Conservation (phyloP, 2,113 vertebrate genomes). For the Corydoras sp. region DNA sequence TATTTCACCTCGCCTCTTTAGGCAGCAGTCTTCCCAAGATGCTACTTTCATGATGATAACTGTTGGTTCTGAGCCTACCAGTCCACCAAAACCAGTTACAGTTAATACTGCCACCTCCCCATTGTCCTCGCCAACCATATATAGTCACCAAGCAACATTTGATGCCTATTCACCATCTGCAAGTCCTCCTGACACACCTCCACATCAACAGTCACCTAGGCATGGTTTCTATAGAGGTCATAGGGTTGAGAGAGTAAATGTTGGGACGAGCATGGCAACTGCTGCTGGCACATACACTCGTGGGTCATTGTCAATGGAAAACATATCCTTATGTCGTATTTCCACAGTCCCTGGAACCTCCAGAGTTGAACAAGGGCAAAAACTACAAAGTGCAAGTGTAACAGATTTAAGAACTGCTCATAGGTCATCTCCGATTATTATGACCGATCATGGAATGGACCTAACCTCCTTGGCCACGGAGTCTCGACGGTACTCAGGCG, state of each 20-base stretch:
- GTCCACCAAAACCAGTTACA: constrained; percentile 74
- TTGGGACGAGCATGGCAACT: constrained; percentile 67
- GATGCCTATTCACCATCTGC: constrained; percentile 77
- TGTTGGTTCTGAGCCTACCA: constrained; percentile 71
- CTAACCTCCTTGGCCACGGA: constrained; percentile 88
- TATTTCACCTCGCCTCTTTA: constrained; percentile 68
- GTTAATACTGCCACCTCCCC: constrained; percentile 81
- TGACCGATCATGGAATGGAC: constrained; percentile 97
- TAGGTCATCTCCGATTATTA: constrained; percentile 83
- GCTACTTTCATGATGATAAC: constrained; percentile 75
- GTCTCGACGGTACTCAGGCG: constrained; percentile 81
- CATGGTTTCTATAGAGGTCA: constrained; percentile 65
- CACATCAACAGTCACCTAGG: constrained; percentile 63
- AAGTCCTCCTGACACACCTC: constrained; percentile 68
- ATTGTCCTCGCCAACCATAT: constrained; percentile 76
- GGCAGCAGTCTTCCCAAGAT: constrained; percentile 86
- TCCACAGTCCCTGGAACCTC: constrained; percentile 89
- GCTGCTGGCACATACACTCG: constrained; percentile 75
- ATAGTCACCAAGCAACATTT: constrained; percentile 70
- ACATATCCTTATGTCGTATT: constrained; percentile 90
- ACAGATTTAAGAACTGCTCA: constrained; percentile 81
- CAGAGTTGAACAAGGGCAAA: constrained; percentile 84
- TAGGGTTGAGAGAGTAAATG: constrained; percentile 69
- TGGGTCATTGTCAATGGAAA: constrained; percentile 85
- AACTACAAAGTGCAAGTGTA: constrained; percentile 75